phyloP scores from a whole-genome alignment of 2,888 invertebrate species.

The Melanophora roralis region DNA sequence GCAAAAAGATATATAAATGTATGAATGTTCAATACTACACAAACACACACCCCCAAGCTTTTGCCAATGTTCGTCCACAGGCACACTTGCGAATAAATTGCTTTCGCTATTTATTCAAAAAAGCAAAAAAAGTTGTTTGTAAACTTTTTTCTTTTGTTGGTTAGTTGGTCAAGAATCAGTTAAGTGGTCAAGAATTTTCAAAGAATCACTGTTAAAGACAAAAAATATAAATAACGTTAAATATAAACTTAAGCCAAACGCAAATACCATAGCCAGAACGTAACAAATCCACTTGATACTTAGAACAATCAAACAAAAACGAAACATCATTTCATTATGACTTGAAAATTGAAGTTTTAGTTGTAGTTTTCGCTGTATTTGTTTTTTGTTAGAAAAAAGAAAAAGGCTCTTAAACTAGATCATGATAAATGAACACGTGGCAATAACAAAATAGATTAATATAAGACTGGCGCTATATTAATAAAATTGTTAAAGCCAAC shows the following conservation, averaged over 20 bases:
- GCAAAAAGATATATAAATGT: too few species aligned
- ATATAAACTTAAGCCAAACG: background rate
- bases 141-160: conserved; percentile 20
- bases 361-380: too few species aligned
- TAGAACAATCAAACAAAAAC: conserved; percentile 42
- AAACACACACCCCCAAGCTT: background rate
- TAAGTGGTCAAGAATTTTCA: conserved; percentile 20
- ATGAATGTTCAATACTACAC: background rate
- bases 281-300: conserved; percentile 27
- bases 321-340: conserved; percentile 44
- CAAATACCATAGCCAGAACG: too few species aligned
- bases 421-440: too few species aligned
- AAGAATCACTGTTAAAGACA: conserved; percentile 10
- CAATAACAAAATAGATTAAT: too few species aligned
- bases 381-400: background rate
- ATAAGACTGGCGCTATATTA: too few species aligned
- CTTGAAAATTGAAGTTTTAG: conserved; percentile 5
- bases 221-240: background rate
- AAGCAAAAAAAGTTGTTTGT: background rate
- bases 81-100: conserved; percentile 40
- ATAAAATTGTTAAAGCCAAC: too few species aligned
- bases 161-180: conserved; percentile 40
- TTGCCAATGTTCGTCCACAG: too few species aligned
- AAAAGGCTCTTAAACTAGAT: too few species aligned
- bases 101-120: conserved; percentile 33